These are phyloP conservation scores for Acrobasis repandana DNA, from an alignment of 2,888 invertebrate genomes.

Conservation along the genomic window DNA sequence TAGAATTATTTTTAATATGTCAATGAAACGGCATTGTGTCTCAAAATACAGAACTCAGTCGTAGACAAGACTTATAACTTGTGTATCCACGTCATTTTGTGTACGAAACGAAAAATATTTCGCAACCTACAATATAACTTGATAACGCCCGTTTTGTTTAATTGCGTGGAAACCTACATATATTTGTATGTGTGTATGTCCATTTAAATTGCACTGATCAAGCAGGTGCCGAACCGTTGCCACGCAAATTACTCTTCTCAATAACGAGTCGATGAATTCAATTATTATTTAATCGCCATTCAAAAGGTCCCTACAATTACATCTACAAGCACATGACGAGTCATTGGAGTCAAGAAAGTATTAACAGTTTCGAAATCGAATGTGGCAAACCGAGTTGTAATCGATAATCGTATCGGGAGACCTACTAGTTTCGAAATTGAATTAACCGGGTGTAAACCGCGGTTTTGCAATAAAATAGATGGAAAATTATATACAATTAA, in stretches of 20 bases:
- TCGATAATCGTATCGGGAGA: constrained; percentile 42
- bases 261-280: constrained; percentile 35
- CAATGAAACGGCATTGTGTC: too few species aligned
- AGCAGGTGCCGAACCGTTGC: constrained; percentile 29
- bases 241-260: constrained; percentile 30
- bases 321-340: constrained; percentile 37
- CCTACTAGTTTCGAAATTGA: constrained; percentile 44
- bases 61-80: constrained; percentile 19
- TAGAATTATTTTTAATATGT: too few species aligned
- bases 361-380: constrained; percentile 45
- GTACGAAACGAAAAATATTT: neutral
- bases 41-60: neutral
- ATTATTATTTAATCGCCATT: constrained; percentile 37
- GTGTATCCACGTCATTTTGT: neutral
- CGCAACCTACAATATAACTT: constrained; percentile 6
- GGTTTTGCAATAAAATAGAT: constrained; percentile 48
- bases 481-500: constrained; percentile 57
- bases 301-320: constrained; percentile 23
- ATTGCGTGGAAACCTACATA: neutral
- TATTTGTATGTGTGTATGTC: too few species aligned
- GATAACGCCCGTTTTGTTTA: neutral
- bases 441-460: constrained; percentile 42
- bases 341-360: constrained; percentile 38
- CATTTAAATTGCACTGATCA: neutral
- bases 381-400: constrained; percentile 44